Conservation (phyloP, 2,888 invertebrate species). For the Trachelus troglodyta region DNA sequence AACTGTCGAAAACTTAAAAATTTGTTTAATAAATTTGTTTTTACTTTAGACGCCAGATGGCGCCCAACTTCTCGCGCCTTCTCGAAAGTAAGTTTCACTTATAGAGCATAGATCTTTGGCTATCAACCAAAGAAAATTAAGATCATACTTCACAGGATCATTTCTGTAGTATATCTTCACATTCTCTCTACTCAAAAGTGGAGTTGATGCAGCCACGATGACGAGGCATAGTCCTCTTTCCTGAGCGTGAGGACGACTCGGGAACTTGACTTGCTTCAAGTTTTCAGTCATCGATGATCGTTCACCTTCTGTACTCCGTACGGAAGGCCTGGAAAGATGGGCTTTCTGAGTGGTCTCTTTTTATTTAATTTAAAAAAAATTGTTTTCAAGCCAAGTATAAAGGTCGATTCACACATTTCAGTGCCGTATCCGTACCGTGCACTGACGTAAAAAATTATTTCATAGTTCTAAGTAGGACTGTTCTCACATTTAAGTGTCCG, state of each 20-base stretch:
- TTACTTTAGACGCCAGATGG: neutral
- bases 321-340: slow-evolving; percentile 11
- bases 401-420: too few relatives aligned
- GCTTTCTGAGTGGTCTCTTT: slow-evolving; percentile 18
- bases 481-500: too few relatives aligned
- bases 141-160: slow-evolving; percentile 74
- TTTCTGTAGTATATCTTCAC: slow-evolving; percentile 76
- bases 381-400: too few relatives aligned
- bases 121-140: slow-evolving; percentile 29
- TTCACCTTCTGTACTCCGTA: slow-evolving; percentile 16
- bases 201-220: slow-evolving; percentile 71
- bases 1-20: neutral
- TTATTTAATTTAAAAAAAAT: neutral
- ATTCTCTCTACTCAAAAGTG: slow-evolving; percentile 68
- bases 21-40: neutral
- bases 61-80: neutral
- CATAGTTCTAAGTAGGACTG: too few relatives aligned
- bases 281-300: slow-evolving; percentile 22
- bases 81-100: neutral
- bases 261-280: slow-evolving; percentile 11
- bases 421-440: too few relatives aligned
- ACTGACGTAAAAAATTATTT: too few relatives aligned
- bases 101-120: neutral
- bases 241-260: slow-evolving; percentile 29
- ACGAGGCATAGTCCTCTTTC: slow-evolving; percentile 69